A percentile compares a stretch with the other conserved stretches of the same genome.
Conservation (phyloP, 2,797 vertebrate species). For the Coilia nasus region DNA sequence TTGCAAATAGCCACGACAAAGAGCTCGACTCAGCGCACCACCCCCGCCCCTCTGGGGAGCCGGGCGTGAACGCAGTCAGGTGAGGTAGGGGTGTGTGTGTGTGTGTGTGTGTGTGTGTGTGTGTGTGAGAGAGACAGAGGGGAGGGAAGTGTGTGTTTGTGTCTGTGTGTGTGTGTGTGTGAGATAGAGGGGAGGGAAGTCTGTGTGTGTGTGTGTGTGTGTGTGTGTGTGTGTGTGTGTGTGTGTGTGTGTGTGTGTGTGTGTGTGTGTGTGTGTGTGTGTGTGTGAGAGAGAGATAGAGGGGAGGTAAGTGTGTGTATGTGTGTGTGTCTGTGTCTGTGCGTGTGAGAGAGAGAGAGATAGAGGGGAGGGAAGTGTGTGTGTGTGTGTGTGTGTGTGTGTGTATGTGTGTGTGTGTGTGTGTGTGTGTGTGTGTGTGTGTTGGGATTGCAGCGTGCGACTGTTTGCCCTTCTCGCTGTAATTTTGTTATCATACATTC, state of each 20-base stretch:
- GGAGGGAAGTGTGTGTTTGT: conserved; percentile 10
- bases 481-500: conserved; percentile 46
- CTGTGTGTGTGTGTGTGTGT: too few species aligned
- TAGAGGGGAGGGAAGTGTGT: background rate
- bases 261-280: background rate
- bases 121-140: conserved; percentile 12
- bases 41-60: conserved; percentile 31
- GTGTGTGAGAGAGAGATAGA: too few species aligned
- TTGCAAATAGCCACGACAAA: conserved; percentile 47
- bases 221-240: too few species aligned
- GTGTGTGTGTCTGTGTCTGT: background rate
- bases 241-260: background rate
- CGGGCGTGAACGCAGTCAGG: background rate
- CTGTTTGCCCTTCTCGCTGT: conserved; percentile 48
- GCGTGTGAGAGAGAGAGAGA: background rate
- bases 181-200: too few species aligned
- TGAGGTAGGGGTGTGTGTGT: background rate
- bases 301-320: too few species aligned
- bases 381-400: too few species aligned
- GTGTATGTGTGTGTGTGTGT: too few species aligned
- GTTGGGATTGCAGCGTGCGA: conserved; percentile 17
- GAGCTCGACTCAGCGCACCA: conserved; percentile 22
- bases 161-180: background rate
- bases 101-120: background rate
- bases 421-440: background rate